Conservation (phyloP, 2,113 vertebrate species). For the Lophotis ruficrista region DNA sequence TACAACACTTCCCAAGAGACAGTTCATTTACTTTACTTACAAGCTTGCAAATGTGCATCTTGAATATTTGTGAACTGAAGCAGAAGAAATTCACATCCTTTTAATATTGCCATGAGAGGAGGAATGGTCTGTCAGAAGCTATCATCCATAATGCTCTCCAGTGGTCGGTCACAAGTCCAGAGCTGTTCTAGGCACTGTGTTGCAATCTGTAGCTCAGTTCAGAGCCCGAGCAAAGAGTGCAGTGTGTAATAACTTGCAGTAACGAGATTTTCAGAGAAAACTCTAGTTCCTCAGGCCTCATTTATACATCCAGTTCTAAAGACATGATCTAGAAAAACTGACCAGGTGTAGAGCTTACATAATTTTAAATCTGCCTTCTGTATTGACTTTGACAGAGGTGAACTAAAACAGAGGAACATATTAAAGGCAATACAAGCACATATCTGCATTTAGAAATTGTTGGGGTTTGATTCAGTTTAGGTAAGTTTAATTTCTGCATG, state of each 20-base stretch:
- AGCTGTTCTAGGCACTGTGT: neutral
- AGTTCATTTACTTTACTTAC: neutral
- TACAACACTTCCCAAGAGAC: neutral
- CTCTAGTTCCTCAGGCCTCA: neutral
- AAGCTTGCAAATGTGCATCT: neutral
- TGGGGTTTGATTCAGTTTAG: neutral
- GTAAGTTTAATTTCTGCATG: neutral
- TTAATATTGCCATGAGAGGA: neutral
- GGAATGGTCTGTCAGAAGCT: neutral
- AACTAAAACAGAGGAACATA: neutral
- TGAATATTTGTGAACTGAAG: neutral
- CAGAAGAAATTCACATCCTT: conserved; percentile 1
- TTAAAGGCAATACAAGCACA: neutral
- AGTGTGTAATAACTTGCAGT: neutral
- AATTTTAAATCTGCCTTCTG: neutral
- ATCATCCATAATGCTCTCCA: neutral
- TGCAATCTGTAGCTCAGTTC: neutral
- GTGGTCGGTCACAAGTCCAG: neutral
- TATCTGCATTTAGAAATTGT: neutral
- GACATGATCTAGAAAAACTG: neutral
- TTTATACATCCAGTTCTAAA: neutral
- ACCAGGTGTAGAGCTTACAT: neutral
- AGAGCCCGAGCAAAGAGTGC: neutral
- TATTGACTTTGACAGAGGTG: neutral
- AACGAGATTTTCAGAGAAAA: neutral